A percentile compares a stretch with the other conserved stretches of the same genome.
Conservation (phyloP, 2,113 vertebrate species). For the Orycteropus afer region DNA sequence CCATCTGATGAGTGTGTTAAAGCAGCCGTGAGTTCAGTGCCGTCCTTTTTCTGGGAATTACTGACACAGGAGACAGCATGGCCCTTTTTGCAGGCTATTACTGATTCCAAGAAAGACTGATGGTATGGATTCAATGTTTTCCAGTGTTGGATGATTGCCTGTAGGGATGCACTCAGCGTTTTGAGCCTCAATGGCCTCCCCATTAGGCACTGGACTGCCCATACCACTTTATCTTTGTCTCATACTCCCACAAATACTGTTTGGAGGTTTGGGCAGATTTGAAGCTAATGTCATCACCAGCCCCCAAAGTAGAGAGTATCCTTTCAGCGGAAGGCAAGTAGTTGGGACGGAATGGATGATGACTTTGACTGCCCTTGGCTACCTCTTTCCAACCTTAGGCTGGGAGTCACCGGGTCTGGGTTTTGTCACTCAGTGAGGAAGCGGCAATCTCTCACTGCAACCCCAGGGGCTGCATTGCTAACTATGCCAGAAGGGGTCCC, state of each 20-base stretch:
- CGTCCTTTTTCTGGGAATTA: conserved; percentile 64
- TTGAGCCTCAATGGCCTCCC: conserved; percentile 41
- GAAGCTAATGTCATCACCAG: conserved; percentile 44
- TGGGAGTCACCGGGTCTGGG: background rate
- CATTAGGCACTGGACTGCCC: conserved; percentile 35
- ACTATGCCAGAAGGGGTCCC: background rate
- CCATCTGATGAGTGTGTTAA: conserved; percentile 56
- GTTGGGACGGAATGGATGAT: conserved; percentile 39
- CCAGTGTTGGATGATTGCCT: conserved; percentile 54
- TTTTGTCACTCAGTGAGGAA: conserved; percentile 14
- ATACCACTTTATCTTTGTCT: conserved; percentile 29
- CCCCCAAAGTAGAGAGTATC: conserved; percentile 36
- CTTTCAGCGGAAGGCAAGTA: conserved; percentile 63
- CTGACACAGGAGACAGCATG: conserved; percentile 36
- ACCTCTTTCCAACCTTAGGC: conserved; percentile 32
- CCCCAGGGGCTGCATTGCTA: background rate
- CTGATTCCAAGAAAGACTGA: conserved; percentile 62
- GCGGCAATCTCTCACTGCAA: background rate
- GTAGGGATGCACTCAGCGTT: background rate
- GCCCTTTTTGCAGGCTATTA: conserved; percentile 60
- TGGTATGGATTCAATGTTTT: background rate
- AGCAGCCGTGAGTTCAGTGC: conserved; percentile 52
- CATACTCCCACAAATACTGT: conserved; percentile 55
- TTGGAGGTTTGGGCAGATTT: conserved; percentile 58
- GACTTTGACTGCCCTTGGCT: conserved; percentile 58